Evolutionary conservation across 2,113 vertebrate genomes (phyloP).

Genomic region (Nothobranchius furzeri): DNA sequence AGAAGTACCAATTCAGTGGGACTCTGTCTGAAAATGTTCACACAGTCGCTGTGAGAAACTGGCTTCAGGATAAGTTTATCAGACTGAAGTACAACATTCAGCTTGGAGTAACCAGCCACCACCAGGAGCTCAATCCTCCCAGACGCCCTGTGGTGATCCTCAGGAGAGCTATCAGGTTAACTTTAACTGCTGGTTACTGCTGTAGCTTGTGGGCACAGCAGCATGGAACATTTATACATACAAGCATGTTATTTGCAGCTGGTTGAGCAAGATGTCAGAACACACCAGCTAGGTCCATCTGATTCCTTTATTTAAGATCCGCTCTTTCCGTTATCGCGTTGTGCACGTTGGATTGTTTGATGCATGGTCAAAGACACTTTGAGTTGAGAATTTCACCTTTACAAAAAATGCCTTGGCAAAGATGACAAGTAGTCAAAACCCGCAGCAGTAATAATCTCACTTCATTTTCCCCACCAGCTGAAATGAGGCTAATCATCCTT

Average conservation of each 20-base stretch:
- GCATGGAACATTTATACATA: constrained; percentile 16
- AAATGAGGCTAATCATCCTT: constrained; percentile 32
- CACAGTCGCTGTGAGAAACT: constrained; percentile 21
- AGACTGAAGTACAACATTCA: constrained; percentile 48
- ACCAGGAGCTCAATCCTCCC: constrained; percentile 54
- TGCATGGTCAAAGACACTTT: constrained; percentile 21
- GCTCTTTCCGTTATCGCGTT: background rate
- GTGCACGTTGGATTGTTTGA: constrained; percentile 7
- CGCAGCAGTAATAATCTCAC: constrained; percentile 16
- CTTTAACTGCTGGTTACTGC: constrained; percentile 44
- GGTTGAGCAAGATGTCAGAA: constrained; percentile 22
- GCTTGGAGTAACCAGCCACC: constrained; percentile 60
- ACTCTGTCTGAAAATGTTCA: background rate
- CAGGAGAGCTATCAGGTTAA: constrained; percentile 64
- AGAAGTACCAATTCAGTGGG: too few species aligned
- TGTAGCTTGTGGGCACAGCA: constrained; percentile 45
- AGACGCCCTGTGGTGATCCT: constrained; percentile 60
- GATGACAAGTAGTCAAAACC: constrained; percentile 14
- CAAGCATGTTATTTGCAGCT: constrained; percentile 24
- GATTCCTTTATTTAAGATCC: background rate
- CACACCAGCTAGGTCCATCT: constrained; percentile 10
- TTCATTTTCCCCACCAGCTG: constrained; percentile 15
- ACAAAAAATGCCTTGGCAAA: constrained; percentile 1
- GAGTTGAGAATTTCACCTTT: background rate
- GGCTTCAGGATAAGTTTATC: constrained; percentile 45